Evolutionary conservation across 1,140 invertebrate genomes (phyloP).

Genomic region (Antheraea mylitta): DNA sequence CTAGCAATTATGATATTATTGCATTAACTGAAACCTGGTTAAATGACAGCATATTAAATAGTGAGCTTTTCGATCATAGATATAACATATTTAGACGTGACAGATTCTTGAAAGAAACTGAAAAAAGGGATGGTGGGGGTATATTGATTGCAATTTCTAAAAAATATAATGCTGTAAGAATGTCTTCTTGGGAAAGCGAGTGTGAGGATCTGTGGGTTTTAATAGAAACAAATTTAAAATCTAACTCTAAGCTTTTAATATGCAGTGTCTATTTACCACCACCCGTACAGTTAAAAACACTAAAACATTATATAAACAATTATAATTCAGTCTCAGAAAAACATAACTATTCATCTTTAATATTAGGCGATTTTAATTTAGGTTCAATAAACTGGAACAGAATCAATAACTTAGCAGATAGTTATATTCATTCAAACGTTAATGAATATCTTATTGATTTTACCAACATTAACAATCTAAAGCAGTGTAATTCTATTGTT

Average conservation of each 20-base stretch:
- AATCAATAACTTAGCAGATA: too few species aligned
- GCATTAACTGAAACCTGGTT: slow-evolving; percentile 14
- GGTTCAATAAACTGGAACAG: too few species aligned
- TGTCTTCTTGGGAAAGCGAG: slow-evolving; percentile 17
- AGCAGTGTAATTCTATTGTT: too few species aligned
- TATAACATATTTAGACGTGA: slow-evolving; percentile 11
- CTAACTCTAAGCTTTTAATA: slow-evolving; percentile 10
- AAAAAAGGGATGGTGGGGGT: slow-evolving; percentile 27
- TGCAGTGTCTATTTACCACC: slow-evolving; percentile 31
- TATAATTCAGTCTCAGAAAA: slow-evolving; percentile 17
- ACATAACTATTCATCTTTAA: slow-evolving; percentile 12
- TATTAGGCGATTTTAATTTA: too few species aligned
- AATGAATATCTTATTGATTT: too few species aligned
- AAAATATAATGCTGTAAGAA: slow-evolving; percentile 15
- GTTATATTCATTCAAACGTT: too few species aligned
- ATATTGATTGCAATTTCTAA: slow-evolving; percentile 28
- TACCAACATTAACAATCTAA: too few species aligned
- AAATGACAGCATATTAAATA: slow-evolving; percentile 1
- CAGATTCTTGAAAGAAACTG: neutral
- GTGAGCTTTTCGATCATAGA: slow-evolving; percentile 1
- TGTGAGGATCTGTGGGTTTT: slow-evolving; percentile 29
- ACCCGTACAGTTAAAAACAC: slow-evolving; percentile 16
- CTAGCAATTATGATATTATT: slow-evolving; percentile 16
- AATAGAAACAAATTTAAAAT: slow-evolving; percentile 7
- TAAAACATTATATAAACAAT: slow-evolving; percentile 21